Evolutionary conservation across 2,113 vertebrate genomes (phyloP).

Genomic region (Sinocyclocheilus rhinocerous): DNA sequence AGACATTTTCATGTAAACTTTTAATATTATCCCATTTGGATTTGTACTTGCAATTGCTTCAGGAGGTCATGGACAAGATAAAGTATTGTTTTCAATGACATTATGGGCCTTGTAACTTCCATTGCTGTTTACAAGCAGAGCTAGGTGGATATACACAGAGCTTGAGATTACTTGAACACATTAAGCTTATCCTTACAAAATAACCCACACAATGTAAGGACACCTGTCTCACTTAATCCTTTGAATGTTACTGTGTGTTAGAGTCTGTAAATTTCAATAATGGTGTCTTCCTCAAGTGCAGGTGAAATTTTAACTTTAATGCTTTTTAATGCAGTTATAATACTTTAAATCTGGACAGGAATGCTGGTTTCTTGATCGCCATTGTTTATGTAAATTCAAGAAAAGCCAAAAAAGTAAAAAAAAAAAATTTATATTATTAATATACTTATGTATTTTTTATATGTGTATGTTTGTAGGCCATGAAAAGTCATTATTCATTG

Average conservation of each 20-base stretch:
- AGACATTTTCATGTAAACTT: background rate
- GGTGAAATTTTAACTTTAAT: background rate
- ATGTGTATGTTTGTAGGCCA: background rate
- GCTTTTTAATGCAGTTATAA: background rate
- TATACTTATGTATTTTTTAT: background rate
- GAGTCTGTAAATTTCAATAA: background rate
- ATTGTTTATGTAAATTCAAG: constrained; percentile 40
- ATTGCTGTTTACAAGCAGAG: constrained; percentile 71
- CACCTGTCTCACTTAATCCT: background rate
- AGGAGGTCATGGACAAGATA: background rate
- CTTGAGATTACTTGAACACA: no score
- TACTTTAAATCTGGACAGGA: background rate
- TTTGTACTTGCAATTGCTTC: background rate
- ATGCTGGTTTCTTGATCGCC: background rate
- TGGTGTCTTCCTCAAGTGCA: background rate
- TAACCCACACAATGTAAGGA: background rate
- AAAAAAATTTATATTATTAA: no score
- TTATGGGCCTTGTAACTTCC: constrained; percentile 16
- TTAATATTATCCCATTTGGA: background rate
- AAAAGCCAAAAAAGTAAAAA: constrained; percentile 12
- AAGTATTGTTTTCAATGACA: constrained; percentile 4
- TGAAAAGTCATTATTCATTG: background rate
- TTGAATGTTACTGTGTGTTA: background rate
- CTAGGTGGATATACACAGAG: constrained; percentile 87
- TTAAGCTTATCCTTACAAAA: no score